Conservation (phyloP, 2,888 invertebrate genomes). For the Amitus sp. region DNA sequence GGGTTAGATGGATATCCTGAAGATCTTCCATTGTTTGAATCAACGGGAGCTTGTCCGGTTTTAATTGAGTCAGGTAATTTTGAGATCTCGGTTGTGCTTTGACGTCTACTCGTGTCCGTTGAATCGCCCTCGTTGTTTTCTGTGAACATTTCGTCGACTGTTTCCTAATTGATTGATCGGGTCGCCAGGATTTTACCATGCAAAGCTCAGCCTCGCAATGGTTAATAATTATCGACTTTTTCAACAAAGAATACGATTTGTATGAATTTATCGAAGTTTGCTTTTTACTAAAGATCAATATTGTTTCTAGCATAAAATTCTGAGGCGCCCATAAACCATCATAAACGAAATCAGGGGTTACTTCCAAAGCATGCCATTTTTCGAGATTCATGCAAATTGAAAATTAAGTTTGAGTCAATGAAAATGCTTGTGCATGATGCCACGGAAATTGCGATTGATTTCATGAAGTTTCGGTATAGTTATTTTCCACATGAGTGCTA, state of each 20-base stretch:
- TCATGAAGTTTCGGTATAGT: too few species aligned
- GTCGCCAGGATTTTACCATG: conserved; percentile 31
- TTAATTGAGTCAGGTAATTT: conserved; percentile 2
- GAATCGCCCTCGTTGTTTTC: conserved; percentile 49
- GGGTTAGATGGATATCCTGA: conserved; percentile 25
- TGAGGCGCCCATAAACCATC: too few species aligned
- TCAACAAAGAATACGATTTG: neutral
- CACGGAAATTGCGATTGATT: too few species aligned
- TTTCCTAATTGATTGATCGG: conserved; percentile 41
- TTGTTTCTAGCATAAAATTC: too few species aligned
- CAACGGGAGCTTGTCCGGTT: neutral
- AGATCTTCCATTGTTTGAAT: conserved; percentile 1
- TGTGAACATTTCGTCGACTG: conserved; percentile 58
- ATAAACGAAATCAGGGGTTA: too few species aligned
- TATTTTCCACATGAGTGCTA: too few species aligned
- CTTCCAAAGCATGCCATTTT: too few species aligned
- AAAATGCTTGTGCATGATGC: too few species aligned
- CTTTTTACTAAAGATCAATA: too few species aligned
- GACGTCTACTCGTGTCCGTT: conserved; percentile 44
- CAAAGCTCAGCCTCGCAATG: neutral
- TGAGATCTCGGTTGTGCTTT: conserved; percentile 22
- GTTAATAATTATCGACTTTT: neutral
- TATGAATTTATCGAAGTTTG: too few species aligned
- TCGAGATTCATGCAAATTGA: too few species aligned
- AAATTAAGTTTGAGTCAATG: too few species aligned